These are phyloP conservation scores for Phalacrocorax aristotelis DNA, from an alignment of 2,113 vertebrate genomes.

Conservation along the genomic window DNA sequence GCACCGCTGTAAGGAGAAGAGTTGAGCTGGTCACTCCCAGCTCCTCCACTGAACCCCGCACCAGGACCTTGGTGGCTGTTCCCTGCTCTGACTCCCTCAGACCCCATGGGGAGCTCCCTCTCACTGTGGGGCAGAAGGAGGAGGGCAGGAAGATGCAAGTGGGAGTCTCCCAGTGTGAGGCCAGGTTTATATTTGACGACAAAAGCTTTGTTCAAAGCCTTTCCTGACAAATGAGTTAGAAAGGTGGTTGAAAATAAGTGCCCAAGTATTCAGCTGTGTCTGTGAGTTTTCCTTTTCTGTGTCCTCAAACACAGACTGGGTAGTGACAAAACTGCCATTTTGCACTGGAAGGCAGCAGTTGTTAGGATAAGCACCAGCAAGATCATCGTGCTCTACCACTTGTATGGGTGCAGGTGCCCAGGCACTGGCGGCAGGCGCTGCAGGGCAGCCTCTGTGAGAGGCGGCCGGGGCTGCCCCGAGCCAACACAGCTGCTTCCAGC, in stretches of 20 bases:
- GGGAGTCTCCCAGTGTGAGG: neutral
- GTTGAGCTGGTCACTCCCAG: neutral
- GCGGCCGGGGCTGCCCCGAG: rapidly evolving
- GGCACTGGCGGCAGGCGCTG: neutral
- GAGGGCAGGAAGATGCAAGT: neutral
- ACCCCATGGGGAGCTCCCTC: neutral
- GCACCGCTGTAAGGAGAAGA: neutral
- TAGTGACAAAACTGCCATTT: neutral
- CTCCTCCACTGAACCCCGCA: neutral
- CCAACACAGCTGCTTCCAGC: rapidly evolving
- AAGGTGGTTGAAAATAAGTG: neutral
- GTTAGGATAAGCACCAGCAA: neutral
- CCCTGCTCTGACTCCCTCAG: neutral
- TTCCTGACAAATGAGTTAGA: neutral
- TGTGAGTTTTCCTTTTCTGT: neutral
- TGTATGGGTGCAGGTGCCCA: too few species aligned
- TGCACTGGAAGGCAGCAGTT: neutral
- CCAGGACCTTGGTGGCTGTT: rapidly evolving
- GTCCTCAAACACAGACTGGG: neutral
- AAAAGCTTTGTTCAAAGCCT: neutral
- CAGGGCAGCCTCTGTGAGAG: neutral
- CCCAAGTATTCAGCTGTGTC: neutral
- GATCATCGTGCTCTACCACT: neutral
- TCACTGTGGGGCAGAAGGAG: neutral
- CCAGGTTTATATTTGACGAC: neutral